phyloP scores from a whole-genome alignment of 2,797 vertebrate species.

The Propithecus perrieri region DNA sequence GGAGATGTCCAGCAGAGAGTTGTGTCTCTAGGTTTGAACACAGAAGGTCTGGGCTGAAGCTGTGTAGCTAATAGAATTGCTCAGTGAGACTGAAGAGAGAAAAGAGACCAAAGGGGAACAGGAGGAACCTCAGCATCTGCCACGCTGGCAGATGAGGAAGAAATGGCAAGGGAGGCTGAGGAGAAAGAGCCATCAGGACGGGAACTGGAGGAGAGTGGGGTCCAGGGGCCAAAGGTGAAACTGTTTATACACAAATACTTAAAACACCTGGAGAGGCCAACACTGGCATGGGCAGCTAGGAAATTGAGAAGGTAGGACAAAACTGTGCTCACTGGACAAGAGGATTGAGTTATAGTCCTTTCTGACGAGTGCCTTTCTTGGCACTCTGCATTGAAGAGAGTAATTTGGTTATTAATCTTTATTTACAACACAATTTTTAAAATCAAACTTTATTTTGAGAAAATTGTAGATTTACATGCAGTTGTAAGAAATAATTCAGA shows the following conservation, averaged over 20 bases:
- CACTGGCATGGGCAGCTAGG: not conserved
- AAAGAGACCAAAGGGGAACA: not conserved
- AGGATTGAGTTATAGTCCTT: not conserved
- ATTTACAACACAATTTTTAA: not conserved
- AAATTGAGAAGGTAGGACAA: not conserved
- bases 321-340: not conserved
- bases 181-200: not conserved
- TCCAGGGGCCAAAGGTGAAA: not conserved
- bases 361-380: not conserved
- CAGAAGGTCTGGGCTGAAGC: not conserved
- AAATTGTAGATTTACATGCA: not conserved
- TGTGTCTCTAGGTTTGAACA: not conserved
- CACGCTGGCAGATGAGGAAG: not conserved
- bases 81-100: not conserved
- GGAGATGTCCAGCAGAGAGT: not conserved
- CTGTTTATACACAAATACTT: not conserved
- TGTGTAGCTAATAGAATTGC: not conserved
- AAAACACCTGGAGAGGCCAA: not conserved
- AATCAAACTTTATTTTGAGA: conserved; percentile 34
- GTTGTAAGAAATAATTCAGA: not conserved
- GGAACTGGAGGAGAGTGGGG: too few relatives aligned
- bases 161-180: not conserved
- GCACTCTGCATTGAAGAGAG: not conserved
- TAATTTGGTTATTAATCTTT: conserved; percentile 37
- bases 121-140: not conserved